Base-by-base conservation (phyloP, 2,888 invertebrate genomes). In the Dasysyrphus tricinctus region DNA sequence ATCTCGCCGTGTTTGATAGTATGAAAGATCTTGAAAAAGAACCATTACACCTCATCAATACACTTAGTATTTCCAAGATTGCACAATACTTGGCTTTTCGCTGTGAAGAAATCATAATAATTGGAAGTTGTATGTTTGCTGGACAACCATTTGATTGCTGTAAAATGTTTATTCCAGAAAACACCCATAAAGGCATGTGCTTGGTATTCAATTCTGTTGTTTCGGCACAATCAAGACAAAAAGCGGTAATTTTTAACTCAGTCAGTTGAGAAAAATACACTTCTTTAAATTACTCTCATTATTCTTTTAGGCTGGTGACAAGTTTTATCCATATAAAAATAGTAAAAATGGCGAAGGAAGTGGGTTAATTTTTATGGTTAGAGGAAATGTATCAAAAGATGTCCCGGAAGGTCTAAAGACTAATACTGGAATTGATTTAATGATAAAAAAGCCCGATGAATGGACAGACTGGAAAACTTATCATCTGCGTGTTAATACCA, bases 131-230 rank as follows among this genome's bases (percentile, higher is more conserved):
- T 67, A 89, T 91, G 90, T 93, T 93, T 90, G 91, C 93, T 11
- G 91, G 92, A 47, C 89, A 90, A 7, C 75, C 89, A 12, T 89
- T 91, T 16, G 90, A 93, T 14, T 94, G 94, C 80, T 93, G 93
- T 80, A 90, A 91, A 29, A 88, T 93, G 4, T 93, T 94, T 86
- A 91, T 93, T 54, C 84, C 90, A 3, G 93, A 93, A 87, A 90
- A 89, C 75, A 93, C 93, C 1, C 92, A 92, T 39, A 91, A 90
- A 59, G 93, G 93, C 0, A 88, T 91, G 69, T 94, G 93, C 70
- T 90, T 93, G 89, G 91, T 93, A 0, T 93, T 93, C 89, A 93
- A 93, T 88, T 93, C 93, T 0, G 89, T 91, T 24, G 88, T 91
- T 3, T 91, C 91, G 14, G 88, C 89, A 0, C 88, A 89, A 12